These are phyloP conservation scores for Hormaphis cornu DNA, from an alignment of 1,140 invertebrate species.

Conservation along the genomic window DNA sequence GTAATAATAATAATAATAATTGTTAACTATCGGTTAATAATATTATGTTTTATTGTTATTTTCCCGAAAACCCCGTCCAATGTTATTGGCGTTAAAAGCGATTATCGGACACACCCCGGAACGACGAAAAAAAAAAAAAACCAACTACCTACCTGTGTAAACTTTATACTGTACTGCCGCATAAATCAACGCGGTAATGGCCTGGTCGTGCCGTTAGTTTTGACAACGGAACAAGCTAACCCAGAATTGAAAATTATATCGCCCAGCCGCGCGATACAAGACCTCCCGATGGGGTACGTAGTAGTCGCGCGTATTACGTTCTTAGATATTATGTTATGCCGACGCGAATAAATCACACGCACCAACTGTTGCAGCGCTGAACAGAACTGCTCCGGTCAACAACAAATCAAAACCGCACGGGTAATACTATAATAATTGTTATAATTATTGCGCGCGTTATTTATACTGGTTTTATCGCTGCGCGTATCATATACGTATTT, in stretches of 20 bases:
- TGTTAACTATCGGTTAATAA: too few species aligned
- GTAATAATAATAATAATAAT: too few species aligned
- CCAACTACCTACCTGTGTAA: too few species aligned
- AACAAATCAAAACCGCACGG: slow-evolving; percentile 23
- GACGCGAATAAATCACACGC: slow-evolving; percentile 20
- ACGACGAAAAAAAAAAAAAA: too few species aligned
- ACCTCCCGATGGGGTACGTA: background rate
- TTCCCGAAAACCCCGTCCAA: background rate
- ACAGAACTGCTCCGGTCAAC: background rate
- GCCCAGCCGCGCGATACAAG: background rate
- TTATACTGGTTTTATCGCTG: background rate
- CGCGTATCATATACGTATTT: background rate
- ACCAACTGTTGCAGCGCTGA: too few species aligned
- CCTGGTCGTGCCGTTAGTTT: background rate
- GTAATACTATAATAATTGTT: slow-evolving; percentile 30
- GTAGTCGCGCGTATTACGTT: background rate
- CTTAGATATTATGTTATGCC: background rate
- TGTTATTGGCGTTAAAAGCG: slow-evolving; percentile 8
- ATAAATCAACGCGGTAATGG: slow-evolving; percentile 17
- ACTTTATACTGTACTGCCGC: slow-evolving; percentile 10
- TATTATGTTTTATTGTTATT: too few species aligned
- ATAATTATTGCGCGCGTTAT: background rate
- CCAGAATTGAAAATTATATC: slow-evolving; percentile 27
- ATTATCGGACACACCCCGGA: slow-evolving; percentile 4
- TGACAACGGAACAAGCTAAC: slow-evolving; percentile 17